Percentiles rank a stretch among this genome's conserved stretches.
phyloP scores from a whole-genome alignment of 1,140 invertebrate genomes.

The Vollenhovia emeryi region DNA sequence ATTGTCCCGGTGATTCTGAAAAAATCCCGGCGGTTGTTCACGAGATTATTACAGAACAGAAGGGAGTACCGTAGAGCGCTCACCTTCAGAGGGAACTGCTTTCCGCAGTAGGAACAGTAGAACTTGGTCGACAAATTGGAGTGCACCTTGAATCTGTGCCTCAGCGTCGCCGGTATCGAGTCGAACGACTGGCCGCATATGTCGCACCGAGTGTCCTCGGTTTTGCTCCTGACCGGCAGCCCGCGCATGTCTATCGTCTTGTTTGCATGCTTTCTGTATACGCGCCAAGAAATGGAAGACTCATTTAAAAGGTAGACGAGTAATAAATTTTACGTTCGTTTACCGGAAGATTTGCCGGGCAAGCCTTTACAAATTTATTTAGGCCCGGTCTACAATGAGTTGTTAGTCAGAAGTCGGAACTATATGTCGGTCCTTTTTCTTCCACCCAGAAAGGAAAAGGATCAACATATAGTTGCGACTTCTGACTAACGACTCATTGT shows the following conservation, averaged over 20 bases:
- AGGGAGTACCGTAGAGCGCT: background rate
- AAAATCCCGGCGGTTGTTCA: conserved; percentile 3
- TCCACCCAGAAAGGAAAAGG: too few relatives aligned
- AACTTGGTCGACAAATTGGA: conserved; percentile 88
- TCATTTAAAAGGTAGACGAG: background rate
- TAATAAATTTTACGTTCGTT: conserved; percentile 53
- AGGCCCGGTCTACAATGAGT: background rate
- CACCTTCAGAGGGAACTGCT: conserved; percentile 90
- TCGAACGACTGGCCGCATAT: conserved; percentile 87
- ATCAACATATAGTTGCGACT: too few relatives aligned
- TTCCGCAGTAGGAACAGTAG: conserved; percentile 89
- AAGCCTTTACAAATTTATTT: background rate
- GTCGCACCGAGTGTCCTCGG: conserved; percentile 84
- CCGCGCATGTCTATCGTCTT: conserved; percentile 85
- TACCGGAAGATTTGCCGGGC: too few relatives aligned
- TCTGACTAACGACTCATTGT: too few relatives aligned
- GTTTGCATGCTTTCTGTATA: conserved; percentile 85
- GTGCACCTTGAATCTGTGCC: conserved; percentile 89
- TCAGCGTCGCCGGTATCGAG: conserved; percentile 88
- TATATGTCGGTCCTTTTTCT: too few relatives aligned
- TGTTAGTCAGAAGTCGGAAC: too few relatives aligned
- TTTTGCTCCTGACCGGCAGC: conserved; percentile 69
- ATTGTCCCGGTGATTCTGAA: conserved; percentile 87
- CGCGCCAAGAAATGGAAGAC: background rate
- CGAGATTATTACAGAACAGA: conserved; percentile 10